Evolutionary conservation across 2,888 invertebrate genomes (phyloP), one percentile per base, ranked within the genome.

Genomic region (Caenorhabditis sp.): DNA sequence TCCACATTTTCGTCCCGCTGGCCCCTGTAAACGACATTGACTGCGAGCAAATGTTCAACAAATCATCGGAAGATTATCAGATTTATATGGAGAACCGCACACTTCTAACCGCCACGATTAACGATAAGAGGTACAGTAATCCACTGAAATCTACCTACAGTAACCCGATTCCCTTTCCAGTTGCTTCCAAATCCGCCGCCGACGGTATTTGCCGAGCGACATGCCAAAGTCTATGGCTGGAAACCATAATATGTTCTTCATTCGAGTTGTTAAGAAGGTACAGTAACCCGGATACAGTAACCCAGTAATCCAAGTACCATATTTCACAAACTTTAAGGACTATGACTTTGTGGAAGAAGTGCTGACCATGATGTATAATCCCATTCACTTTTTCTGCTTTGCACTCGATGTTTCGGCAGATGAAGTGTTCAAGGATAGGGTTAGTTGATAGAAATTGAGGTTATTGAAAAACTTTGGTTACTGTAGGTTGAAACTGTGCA

Each of bases 331-430:
- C 15, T 62, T 79, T 22, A 24, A 83, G 79, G 74, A 86, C 56
- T 86, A 86, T 37, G 74, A 77, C 35, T 86, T 77, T 35, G 72
- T 86, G 13, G 86, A 86, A 26, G 82, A 84, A 55, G 67, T 77
- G n/a, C 64, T 86, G 26, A 76, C 80, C 13, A 86, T 85, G 82
- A 71, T 84, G 82, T 82, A 78, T 62, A 82, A 83, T 9, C 86
- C 86, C 2, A 69, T 80, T 13, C 80, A 86, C 50, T 86, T 86
- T 51, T 86, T 80, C 61, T 86, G 86, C 32, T 83, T 80, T 22
- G 79, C 78, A 2, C 32, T 86, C 11, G 83, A 77, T 20, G 37
- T 58, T 2, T 44, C 65, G 15, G 76, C 86, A 8, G 65, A 76
- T 9, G 60, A 69, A 18, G 11, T 69, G 2, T 86, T 86, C 20